Evolutionary conservation across 2,888 invertebrate species (phyloP).

Genomic region (Agrenia bidenticulata): DNA sequence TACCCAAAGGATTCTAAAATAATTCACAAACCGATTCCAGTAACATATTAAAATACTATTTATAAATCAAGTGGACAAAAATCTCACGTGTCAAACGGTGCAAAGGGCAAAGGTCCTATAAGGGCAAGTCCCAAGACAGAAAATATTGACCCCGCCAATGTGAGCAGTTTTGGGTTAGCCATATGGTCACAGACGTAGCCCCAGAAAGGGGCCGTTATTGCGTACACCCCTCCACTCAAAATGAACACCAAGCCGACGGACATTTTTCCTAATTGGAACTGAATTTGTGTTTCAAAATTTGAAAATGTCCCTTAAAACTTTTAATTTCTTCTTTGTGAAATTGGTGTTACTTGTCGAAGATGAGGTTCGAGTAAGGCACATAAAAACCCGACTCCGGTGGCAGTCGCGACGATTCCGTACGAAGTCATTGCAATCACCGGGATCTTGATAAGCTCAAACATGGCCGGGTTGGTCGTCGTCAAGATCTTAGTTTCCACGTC

Average conservation of each 20-base stretch:
- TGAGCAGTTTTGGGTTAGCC: slow-evolving; percentile 68
- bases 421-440: slow-evolving; percentile 51
- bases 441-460: slow-evolving; percentile 49
- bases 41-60: too few relatives aligned
- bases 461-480: background rate
- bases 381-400: slow-evolving; percentile 56
- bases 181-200: slow-evolving; percentile 78
- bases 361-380: slow-evolving; percentile 60
- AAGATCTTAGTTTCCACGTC: too few relatives aligned
- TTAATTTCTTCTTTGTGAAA: too few relatives aligned
- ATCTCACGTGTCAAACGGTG: slow-evolving; percentile 65
- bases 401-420: slow-evolving; percentile 51
- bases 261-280: slow-evolving; percentile 70
- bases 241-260: slow-evolving; percentile 77
- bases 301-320: too few relatives aligned
- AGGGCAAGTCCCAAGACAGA: slow-evolving; percentile 70
- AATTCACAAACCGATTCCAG: too few relatives aligned
- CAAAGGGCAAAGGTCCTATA: slow-evolving; percentile 77
- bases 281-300: slow-evolving; percentile 33
- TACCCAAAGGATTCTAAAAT: slow-evolving; percentile 64
- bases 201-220: slow-evolving; percentile 74
- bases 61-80: background rate
- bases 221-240: slow-evolving; percentile 80
- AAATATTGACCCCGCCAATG: slow-evolving; percentile 67
- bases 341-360: slow-evolving; percentile 27